Evolutionary conservation across 1,140 invertebrate species (phyloP), one percentile per base, ranked within the genome.

Genomic region (Theocolax elegans): DNA sequence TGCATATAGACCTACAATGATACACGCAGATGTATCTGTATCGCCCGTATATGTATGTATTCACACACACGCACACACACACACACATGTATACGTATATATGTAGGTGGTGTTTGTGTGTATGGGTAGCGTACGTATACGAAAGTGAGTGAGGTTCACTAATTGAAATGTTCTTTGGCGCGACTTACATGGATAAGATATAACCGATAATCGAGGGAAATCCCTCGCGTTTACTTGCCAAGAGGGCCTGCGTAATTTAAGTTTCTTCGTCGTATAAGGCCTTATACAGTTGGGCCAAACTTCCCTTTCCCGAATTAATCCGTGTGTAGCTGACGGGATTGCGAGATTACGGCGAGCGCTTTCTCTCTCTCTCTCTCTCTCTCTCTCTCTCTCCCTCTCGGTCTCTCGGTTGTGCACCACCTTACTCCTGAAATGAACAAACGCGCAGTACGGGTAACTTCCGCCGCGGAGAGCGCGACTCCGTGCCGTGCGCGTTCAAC

Each of bases 151-250:
- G 15, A 4, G 15, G 48, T 54, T 71, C 70, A 75, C 74, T 77
- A 79, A 78, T 78, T 78, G 76, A 76, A 79, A 77, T 63, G 69
- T 62, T 74, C 73, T 72, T 62, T 68, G 54, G 54, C 56, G 44
- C 35, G 59, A 65, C 63, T 67, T 53, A 49, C 71, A 44, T 75
- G 58, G 68, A 59, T 67, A 76, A 77, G 73, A 78, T 72, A 72
- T 77, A 75, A 78, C 77, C 77, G 66, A 72, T 71, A 68, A 71
- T 78, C 72, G 75, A 71, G 63, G 54, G 48, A 44, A 72, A 72
- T 58, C 64, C 40, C 42, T 1, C 15, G 27, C 38, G 56, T 44
- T 23, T 23, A 27, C 38, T 40, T 27, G 40, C 31, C 19, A 25
- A 53, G 19, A n/a, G 40, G 17, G 15, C 46, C 69, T 66, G 49